Percentiles rank a stretch among this genome's conserved stretches.
Conservation (phyloP, 2,797 vertebrate species). For the Allobates femoralis region DNA sequence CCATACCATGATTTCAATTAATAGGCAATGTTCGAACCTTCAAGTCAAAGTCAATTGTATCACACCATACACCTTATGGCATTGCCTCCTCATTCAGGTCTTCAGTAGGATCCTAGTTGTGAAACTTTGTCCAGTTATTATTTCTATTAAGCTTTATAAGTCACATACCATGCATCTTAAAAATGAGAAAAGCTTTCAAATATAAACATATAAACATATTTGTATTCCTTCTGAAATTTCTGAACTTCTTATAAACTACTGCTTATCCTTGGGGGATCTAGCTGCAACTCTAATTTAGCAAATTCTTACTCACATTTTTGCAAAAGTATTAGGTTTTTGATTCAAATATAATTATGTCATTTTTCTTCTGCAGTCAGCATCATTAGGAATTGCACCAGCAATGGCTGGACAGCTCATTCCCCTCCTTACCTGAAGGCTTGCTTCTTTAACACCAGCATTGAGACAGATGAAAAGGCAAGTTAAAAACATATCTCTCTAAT, state of each 20-base stretch:
- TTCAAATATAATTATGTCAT: not conserved
- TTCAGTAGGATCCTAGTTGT: too few relatives aligned
- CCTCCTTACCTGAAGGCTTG: conserved; percentile 71
- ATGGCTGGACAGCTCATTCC: conserved; percentile 71
- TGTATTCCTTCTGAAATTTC: not conserved
- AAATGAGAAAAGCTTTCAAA: too few relatives aligned
- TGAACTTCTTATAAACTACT: not conserved
- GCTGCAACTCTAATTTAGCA: not conserved
- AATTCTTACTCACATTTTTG: not conserved
- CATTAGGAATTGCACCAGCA: conserved; percentile 68
- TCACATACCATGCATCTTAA: too few relatives aligned
- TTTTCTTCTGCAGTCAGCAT: conserved; percentile 67
- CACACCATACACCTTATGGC: too few relatives aligned
- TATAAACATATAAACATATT: too few relatives aligned
- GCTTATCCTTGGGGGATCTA: too few relatives aligned
- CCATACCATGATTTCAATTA: too few relatives aligned
- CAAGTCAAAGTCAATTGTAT: too few relatives aligned
- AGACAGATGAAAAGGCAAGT: conserved; percentile 67
- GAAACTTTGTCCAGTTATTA: too few relatives aligned
- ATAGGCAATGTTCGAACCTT: too few relatives aligned
- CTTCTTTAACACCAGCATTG: conserved; percentile 62
- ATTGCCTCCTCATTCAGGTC: too few relatives aligned
- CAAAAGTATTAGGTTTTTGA: not conserved
- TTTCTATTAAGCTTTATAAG: too few relatives aligned
- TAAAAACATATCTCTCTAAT: not conserved